phyloP scores from a whole-genome alignment of 2,888 invertebrate genomes.

The Pseudeuparius sepicola region DNA sequence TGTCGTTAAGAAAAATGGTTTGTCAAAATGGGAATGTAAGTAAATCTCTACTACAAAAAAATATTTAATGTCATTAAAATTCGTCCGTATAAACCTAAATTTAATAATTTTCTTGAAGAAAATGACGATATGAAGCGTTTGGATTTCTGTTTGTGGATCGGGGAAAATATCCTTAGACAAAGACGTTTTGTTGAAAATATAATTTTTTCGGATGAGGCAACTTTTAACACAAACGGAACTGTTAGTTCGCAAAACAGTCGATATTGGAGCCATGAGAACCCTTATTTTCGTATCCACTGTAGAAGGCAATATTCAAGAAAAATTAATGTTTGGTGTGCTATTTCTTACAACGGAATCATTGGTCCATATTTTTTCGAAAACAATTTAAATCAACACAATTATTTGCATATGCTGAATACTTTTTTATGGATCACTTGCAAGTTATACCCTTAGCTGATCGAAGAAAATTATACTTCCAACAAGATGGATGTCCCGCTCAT shows the following conservation, averaged over 20 bases:
- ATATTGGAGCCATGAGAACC: background rate
- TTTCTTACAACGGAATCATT: conserved; percentile 2
- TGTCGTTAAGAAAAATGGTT: background rate
- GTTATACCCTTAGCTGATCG: conserved; percentile 1
- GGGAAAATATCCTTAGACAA: conserved; percentile 2
- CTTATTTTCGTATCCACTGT: conserved; percentile 1
- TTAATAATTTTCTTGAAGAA: conserved; percentile 1
- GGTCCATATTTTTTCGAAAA: background rate
- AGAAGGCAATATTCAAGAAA: conserved; percentile 1
- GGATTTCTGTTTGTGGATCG: conserved; percentile 1
- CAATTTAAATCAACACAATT: conserved; percentile 2
- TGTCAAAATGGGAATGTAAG: background rate
- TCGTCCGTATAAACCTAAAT: background rate
- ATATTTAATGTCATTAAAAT: background rate
- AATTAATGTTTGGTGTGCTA: conserved; percentile 2
- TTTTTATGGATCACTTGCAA: conserved; percentile 1
- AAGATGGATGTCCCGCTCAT: conserved; percentile 11
- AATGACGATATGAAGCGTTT: conserved; percentile 3
- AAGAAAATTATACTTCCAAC: conserved; percentile 3
- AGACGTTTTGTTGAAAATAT: conserved; percentile 1
- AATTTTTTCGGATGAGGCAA: conserved; percentile 2
- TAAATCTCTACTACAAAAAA: conserved; percentile 3
- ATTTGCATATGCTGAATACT: conserved; percentile 1
- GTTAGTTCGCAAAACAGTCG: conserved; percentile 1
- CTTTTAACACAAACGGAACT: conserved; percentile 1